Base-by-base conservation (phyloP, 2,888 invertebrate species). In the Scaptomyza caliginosa region DNA sequence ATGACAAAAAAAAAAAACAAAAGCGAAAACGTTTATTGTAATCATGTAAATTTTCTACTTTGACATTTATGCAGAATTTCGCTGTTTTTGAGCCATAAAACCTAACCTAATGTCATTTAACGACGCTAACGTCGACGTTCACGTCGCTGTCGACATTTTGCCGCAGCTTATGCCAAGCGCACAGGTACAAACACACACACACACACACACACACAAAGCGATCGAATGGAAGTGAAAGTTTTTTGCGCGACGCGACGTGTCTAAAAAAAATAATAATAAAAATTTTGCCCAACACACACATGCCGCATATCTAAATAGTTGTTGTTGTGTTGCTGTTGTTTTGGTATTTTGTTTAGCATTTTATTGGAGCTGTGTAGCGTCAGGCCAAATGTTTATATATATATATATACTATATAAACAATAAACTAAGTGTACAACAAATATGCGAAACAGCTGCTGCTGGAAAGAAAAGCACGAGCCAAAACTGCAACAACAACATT, bases 201-300 rank as follows among this genome's bases (percentile, higher is more conserved):
- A 5, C 10, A 13, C 32, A 32, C 32, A 13, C 2, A 32, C 21
- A 21, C 21, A 21, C 21, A 32, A 32, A 34, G 34, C 34, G 71
- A 71, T 86, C 86, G 86, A 81, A 81, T 81, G 81, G 86, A 81
- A 81, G 81, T 81, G 81, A 81, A 81, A 81, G 81, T 81, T 77
- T 73, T 81, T 77, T 78, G 65, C 69, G 86, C 74, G 70, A 49
- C 56, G 65, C 40, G 58, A 46, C n/a, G 67, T 60, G 64, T 79
- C 63, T 66, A 85, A 72, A 80, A 59, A 67, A 74, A 59, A 38
- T 26, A 64, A 54, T 63, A 63, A 52, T 30, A 34, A 45, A 60
- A 65, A 60, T 23, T 43, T 65, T 63, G 63, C 51, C 36, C 66
- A 79, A 63, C 65, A 86, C 67, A 86, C 67, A 85, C 74, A 70